These are phyloP conservation scores for Chromoteleia sp. DNA, from an alignment of 2,888 invertebrate species.

Conservation along the genomic window DNA sequence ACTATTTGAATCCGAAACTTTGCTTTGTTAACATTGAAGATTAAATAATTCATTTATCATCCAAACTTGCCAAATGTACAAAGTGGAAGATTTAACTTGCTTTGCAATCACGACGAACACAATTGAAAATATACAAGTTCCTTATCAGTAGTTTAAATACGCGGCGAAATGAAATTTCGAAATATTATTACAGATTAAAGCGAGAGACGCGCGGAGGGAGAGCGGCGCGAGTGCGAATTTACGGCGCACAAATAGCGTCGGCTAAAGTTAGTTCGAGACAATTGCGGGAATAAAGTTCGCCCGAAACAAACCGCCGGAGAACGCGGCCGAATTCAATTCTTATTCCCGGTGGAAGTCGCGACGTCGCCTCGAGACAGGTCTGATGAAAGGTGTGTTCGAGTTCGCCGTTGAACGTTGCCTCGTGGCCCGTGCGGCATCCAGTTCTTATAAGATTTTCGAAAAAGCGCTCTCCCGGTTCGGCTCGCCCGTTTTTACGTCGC, in stretches of 20 bases:
- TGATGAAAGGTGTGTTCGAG: constrained; percentile 32
- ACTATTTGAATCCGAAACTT: constrained; percentile 39
- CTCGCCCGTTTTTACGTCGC: constrained; percentile 58
- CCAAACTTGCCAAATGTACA: constrained; percentile 54
- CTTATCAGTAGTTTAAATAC: constrained; percentile 64
- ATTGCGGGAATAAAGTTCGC: constrained; percentile 56
- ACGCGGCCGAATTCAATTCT: constrained; percentile 61
- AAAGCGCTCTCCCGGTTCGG: constrained; percentile 66
- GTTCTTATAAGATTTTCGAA: constrained; percentile 63
- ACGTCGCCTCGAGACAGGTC: constrained; percentile 39
- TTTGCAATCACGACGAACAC: constrained; percentile 47
- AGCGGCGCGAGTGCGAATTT: constrained; percentile 38
- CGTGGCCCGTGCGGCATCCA: neutral
- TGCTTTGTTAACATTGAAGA: constrained; percentile 57
- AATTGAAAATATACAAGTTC: constrained; percentile 63
- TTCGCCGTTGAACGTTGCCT: constrained; percentile 38
- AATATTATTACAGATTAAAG: constrained; percentile 57
- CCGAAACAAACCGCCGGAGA: constrained; percentile 56
- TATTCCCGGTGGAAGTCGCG: constrained; percentile 49
- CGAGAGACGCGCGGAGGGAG: constrained; percentile 5
- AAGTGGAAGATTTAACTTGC: constrained; percentile 54
- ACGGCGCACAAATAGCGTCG: constrained; percentile 40
- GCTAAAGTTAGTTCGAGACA: constrained; percentile 49
- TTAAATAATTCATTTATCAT: constrained; percentile 63
- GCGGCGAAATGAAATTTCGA: constrained; percentile 49